Conservation (phyloP, 2,888 invertebrate genomes). For the Diaphora mendica region DNA sequence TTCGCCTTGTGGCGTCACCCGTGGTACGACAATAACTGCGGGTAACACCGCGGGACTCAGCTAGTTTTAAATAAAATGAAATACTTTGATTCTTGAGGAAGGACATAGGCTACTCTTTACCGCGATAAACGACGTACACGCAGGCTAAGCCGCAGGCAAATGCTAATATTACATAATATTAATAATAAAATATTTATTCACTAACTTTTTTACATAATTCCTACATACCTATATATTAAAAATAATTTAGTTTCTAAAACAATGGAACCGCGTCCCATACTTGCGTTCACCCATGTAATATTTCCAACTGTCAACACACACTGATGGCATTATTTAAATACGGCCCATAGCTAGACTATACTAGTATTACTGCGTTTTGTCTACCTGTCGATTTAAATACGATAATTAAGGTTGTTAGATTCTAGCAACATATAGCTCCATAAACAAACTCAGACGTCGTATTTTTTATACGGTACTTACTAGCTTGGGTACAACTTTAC, state of each 20-base stretch:
- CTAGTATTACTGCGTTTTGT: constrained; percentile 41
- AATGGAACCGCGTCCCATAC: constrained; percentile 24
- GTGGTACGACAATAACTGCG: no score
- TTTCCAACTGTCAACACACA: constrained; percentile 66
- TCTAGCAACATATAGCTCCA: constrained; percentile 1
- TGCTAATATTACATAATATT: no score
- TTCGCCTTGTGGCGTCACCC: no score
- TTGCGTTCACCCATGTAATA: constrained; percentile 55
- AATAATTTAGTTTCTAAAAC: not conserved
- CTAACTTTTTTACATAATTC: no score
- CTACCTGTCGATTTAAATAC: constrained; percentile 26
- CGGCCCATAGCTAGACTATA: constrained; percentile 32
- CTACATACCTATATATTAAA: no score
- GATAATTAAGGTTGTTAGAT: constrained; percentile 30
- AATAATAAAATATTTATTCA: no score
- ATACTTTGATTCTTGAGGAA: no score
- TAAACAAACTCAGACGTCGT: not conserved
- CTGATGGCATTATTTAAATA: constrained; percentile 54
- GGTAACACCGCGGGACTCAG: no score
- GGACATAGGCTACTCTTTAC: no score
- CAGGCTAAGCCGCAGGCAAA: no score
- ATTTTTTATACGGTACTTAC: constrained; percentile 13
- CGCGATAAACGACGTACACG: no score
- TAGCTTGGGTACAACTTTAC: constrained; percentile 2
- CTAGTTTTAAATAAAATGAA: no score